Base-by-base conservation (phyloP, 2,888 invertebrate species). In the Sesamia inferens region DNA sequence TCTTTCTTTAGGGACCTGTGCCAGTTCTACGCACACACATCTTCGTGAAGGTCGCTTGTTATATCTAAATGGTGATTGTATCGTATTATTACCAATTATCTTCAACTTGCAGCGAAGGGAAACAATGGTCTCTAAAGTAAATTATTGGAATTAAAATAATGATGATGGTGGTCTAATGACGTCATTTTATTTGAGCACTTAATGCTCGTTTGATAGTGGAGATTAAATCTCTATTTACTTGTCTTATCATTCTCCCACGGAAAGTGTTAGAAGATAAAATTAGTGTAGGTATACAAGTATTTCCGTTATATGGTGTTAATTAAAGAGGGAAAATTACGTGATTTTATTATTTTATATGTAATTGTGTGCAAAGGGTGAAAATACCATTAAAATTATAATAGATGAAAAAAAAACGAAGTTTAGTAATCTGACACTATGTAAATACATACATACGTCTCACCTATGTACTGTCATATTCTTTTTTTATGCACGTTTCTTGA, bases 71-170 rank as follows among this genome's bases (percentile, higher is more conserved):
- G 13, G 24, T 57, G 63, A 77, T 72, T 72, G 48, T 66, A 72
- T 51, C 44, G 54, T 69, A 68, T 62, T 57, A 79, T 58, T 72
- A 66, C 69, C 80, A 81, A 81, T 82, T 82, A 74, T 74, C 74
- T 70, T 55, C 61, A 78, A 81, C 75, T 62, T 74, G 82, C 61
- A 69, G 51, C 39, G 42, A 71, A 71, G 54, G 66, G 44, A 79
- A 76, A 82, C 81, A 81, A 81, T 79, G 55, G 81, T 48, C 24
- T 62, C 67, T 51, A 39, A 57, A 71, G 68, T 44, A 78, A 69
- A 75, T 81, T 63, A 82, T 69, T 75, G 42, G 63, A 71, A 81
- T 79, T 71, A 82, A 79, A 78, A 81, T 82, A 81, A 81, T 79
- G 61, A 82, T 68, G 81, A 74, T 78, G 78, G 55, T 39, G 31